These are phyloP conservation scores for Mesorhabditis belari DNA, from an alignment of 2,888 invertebrate genomes.

Conservation along the genomic window DNA sequence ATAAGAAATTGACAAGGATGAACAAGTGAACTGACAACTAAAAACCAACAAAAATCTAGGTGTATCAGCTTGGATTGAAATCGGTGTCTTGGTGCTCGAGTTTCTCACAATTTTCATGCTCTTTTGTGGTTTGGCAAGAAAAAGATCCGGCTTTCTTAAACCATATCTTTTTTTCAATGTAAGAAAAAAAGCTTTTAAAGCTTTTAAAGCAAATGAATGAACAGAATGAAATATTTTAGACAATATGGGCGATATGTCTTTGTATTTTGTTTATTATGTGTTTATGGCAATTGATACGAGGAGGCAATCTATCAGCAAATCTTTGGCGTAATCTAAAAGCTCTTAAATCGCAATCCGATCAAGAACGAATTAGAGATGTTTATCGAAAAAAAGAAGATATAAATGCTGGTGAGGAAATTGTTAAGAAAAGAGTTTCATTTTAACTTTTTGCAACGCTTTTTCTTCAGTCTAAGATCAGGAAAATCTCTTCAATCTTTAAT, in stretches of 20 bases:
- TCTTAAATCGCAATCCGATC: background rate
- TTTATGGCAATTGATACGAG: background rate
- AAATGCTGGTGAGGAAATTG: too few species aligned
- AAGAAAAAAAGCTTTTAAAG: background rate
- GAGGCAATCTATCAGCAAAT: background rate
- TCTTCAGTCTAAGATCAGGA: too few species aligned
- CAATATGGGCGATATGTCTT: background rate
- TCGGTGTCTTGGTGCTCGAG: background rate
- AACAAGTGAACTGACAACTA: too few species aligned
- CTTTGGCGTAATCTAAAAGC: background rate
- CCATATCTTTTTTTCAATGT: conserved; percentile 35
- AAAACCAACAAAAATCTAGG: background rate
- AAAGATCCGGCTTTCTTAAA: conserved; percentile 22
- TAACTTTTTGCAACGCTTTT: too few species aligned
- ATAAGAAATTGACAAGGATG: background rate
- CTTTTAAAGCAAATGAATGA: too few species aligned
- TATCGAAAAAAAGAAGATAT: background rate
- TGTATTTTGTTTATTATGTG: background rate
- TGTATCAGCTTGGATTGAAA: background rate
- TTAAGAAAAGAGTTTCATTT: too few species aligned
- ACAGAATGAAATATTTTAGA: background rate
- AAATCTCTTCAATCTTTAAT: too few species aligned
- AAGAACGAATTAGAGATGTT: background rate
- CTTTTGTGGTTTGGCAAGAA: conserved; percentile 20
- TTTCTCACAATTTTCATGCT: background rate